Percentiles rank a stretch among this genome's conserved stretches.
phyloP scores from a whole-genome alignment of 2,113 vertebrate genomes.

The Peromyscus polionotus region DNA sequence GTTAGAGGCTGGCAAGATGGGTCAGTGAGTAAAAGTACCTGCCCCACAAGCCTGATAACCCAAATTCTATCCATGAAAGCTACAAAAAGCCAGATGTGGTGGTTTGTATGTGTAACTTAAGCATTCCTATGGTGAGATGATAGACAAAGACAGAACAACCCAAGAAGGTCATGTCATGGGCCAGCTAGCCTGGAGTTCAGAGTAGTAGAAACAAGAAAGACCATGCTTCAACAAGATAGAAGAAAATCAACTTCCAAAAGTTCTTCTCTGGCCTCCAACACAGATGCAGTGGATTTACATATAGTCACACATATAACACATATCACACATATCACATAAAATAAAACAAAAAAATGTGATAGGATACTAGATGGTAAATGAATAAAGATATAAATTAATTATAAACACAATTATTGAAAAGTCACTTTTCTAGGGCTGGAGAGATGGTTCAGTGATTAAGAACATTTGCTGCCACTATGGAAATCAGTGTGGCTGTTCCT shows the following conservation, averaged over 20 bases:
- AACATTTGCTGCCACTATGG: neutral
- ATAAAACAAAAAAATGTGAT: neutral
- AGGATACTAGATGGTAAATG: neutral
- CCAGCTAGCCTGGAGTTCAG: neutral
- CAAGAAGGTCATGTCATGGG: neutral
- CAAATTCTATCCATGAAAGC: neutral
- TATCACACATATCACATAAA: neutral
- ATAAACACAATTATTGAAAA: constrained; percentile 15
- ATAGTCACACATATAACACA: too few relatives aligned
- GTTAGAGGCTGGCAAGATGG: neutral
- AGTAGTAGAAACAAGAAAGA: neutral
- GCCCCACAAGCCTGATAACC: neutral
- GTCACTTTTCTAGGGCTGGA: neutral
- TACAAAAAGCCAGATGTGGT: neutral
- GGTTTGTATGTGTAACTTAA: neutral
- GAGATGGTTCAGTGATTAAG: neutral
- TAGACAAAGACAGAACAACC: neutral
- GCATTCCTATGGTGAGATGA: neutral
- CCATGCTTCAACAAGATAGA: neutral
- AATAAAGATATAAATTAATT: neutral
- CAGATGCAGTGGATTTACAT: neutral
- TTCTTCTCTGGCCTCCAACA: neutral
- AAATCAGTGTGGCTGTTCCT: neutral
- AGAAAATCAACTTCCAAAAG: neutral
- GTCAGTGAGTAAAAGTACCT: neutral